Evolutionary conservation across 2,113 vertebrate genomes (phyloP).

Genomic region (Ovis aries): ARS-UI_Ramb_v3.0 NC_056067.1:28197001-28197500

Average conservation of each 20-base stretch:
- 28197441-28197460: background rate
- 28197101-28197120: conserved; percentile 42
- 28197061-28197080: conserved; percentile 41
- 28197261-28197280: background rate
- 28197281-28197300: background rate
- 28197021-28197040: conserved; percentile 15
- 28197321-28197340: background rate
- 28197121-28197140: conserved; percentile 16
- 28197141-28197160: conserved; percentile 46
- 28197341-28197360: background rate
- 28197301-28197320: background rate
- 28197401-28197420: background rate
- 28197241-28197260: background rate
- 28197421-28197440: background rate
- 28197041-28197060: conserved; percentile 36
- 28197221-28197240: background rate
- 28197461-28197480: background rate
- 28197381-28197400: background rate
- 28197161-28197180: background rate
- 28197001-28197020: background rate
- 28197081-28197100: conserved; percentile 44
- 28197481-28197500: background rate
- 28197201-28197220: background rate
- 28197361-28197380: background rate
- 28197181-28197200: conserved; percentile 43